phyloP scores from a whole-genome alignment of 2,113 vertebrate species.

The Lipotes vexillifer region DNA sequence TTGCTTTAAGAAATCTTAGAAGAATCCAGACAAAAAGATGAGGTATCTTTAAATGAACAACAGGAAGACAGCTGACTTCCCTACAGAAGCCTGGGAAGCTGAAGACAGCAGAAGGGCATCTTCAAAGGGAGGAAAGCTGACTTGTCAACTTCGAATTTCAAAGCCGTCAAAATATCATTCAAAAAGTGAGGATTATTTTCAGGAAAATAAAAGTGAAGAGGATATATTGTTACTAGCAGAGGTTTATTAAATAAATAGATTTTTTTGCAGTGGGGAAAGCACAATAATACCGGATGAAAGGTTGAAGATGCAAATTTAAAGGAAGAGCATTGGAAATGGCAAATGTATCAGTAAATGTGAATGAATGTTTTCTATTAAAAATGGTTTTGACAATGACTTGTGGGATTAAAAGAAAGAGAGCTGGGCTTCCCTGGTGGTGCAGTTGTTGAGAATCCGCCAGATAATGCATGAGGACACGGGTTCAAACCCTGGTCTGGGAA shows the following conservation, averaged over 20 bases:
- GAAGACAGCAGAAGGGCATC: accelerated
- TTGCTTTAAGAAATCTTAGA: background rate
- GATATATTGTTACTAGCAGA: background rate
- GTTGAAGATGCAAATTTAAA: background rate
- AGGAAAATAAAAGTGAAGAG: background rate
- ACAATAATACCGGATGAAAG: background rate
- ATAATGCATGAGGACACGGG: no score
- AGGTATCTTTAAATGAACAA: background rate
- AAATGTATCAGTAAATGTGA: background rate
- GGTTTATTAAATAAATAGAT: background rate
- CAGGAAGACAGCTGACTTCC: accelerated
- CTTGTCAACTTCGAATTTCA: background rate
- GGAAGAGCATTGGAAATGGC: background rate
- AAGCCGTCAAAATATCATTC: background rate
- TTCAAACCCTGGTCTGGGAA: no score
- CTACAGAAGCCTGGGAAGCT: background rate
- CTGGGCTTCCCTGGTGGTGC: no score
- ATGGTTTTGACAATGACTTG: background rate
- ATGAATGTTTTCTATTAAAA: background rate
- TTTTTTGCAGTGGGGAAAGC: background rate
- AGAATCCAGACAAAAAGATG: background rate
- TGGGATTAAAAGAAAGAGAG: background rate
- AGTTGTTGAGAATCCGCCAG: no score
- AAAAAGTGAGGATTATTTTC: background rate
- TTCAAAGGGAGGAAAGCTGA: background rate